These are phyloP conservation scores for Drosophila kuntzei DNA, from an alignment of 2,888 invertebrate genomes.

Conservation along the genomic window DNA sequence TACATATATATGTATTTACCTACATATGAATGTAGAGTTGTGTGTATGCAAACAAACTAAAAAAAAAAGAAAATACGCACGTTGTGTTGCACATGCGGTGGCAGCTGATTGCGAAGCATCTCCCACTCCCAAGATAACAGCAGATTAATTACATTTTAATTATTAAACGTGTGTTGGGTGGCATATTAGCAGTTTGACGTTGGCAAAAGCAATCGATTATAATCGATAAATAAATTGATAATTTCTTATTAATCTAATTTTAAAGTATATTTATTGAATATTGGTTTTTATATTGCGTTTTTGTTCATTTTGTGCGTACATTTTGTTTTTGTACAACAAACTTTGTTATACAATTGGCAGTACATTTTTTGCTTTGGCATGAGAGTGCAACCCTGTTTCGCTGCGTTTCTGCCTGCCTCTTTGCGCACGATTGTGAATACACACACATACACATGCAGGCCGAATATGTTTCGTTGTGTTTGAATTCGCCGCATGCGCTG, in stretches of 20 bases:
- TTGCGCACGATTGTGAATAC: slow-evolving; percentile 54
- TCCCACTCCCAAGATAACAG: slow-evolving; percentile 14
- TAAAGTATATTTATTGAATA: slow-evolving; percentile 51
- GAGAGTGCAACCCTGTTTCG: slow-evolving; percentile 67
- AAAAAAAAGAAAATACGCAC: slow-evolving; percentile 48
- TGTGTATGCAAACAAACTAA: slow-evolving; percentile 65
- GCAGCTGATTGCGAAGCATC: slow-evolving; percentile 54
- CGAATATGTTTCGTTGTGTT: slow-evolving; percentile 58
- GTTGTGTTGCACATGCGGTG: slow-evolving; percentile 46
- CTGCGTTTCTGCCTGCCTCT: slow-evolving; percentile 62
- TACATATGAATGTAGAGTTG: slow-evolving; percentile 53
- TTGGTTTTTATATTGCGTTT: slow-evolving; percentile 60
- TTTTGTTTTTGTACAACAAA: slow-evolving; percentile 55
- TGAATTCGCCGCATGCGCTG: slow-evolving; percentile 61
- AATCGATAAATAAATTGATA: slow-evolving; percentile 67
- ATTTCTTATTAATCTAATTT: slow-evolving; percentile 49
- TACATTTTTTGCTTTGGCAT: slow-evolving; percentile 52
- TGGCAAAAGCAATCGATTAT: slow-evolving; percentile 68
- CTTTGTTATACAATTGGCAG: slow-evolving; percentile 67
- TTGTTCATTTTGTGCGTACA: slow-evolving; percentile 48
- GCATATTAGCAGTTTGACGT: slow-evolving; percentile 46
- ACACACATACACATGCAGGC: slow-evolving; percentile 35
- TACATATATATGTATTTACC: slow-evolving; percentile 53
- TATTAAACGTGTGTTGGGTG: slow-evolving; percentile 26
- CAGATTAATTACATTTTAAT: slow-evolving; percentile 45